Evolutionary conservation across 2,797 vertebrate species (phyloP).

Genomic region (Gallinago stenura): DNA sequence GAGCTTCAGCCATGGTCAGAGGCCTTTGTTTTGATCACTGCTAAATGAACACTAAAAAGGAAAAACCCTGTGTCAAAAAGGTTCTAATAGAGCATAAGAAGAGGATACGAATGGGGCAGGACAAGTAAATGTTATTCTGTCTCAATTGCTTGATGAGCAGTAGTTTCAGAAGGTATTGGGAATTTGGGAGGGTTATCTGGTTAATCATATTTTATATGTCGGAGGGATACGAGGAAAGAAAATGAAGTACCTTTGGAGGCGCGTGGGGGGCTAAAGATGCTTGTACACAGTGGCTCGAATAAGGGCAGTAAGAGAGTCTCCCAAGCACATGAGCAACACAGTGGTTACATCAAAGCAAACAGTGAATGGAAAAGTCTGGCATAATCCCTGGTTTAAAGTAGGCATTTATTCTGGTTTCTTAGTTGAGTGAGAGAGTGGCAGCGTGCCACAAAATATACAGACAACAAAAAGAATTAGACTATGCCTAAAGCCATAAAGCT

Average conservation of each 20-base stretch:
- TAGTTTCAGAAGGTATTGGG: background rate
- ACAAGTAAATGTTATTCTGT: background rate
- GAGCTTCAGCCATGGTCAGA: background rate
- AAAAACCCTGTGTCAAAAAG: background rate
- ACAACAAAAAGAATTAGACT: background rate
- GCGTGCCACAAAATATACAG: background rate
- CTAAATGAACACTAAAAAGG: background rate
- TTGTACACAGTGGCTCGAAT: background rate
- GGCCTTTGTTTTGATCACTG: background rate
- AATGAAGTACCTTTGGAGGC: background rate
- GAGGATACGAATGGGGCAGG: background rate
- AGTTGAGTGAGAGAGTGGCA: background rate
- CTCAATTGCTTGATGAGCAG: background rate
- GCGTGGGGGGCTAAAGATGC: background rate
- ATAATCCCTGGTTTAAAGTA: background rate
- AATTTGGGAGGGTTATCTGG: background rate
- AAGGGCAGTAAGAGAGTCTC: background rate
- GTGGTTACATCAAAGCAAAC: background rate
- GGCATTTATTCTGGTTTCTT: background rate
- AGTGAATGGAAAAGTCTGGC: background rate
- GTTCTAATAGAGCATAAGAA: background rate
- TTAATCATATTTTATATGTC: background rate
- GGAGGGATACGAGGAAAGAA: background rate
- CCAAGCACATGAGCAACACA: accelerated
- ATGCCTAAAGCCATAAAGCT: background rate